phyloP scores from a whole-genome alignment of 2,888 invertebrate species.

The Spisula solida region DNA sequence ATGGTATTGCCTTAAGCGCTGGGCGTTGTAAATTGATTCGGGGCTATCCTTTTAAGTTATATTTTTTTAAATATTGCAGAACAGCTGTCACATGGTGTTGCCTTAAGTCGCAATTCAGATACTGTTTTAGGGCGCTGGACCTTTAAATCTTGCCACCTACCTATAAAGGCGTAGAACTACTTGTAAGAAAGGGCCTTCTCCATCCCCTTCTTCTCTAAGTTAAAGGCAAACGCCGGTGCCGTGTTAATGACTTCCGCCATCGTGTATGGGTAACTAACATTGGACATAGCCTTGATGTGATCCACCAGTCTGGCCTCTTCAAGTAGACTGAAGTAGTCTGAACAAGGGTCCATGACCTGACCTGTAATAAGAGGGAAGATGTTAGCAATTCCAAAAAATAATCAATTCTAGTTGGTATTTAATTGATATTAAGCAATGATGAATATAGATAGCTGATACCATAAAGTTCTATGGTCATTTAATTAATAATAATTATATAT shows the following conservation, averaged over 20 bases:
- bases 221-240: background rate
- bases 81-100: background rate
- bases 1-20: no score
- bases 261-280: conserved; percentile 47
- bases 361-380: no score
- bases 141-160: background rate
- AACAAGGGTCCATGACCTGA: no score
- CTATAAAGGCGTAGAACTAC: background rate
- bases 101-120: conserved; percentile 30
- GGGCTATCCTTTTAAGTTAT: conserved; percentile 51
- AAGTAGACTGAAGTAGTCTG: no score
- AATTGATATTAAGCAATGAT: no score
- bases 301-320: conserved; percentile 42
- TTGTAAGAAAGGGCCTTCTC: background rate
- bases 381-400: no score
- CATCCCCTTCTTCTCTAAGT: background rate
- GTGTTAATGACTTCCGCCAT: conserved; percentile 42
- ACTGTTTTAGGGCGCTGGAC: conserved; percentile 15
- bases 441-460: no score
- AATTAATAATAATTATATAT: no score
- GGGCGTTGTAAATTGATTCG: conserved; percentile 54
- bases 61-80: conserved; percentile 20
- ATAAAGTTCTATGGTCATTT: no score
- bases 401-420: no score
- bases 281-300: conserved; percentile 46